Evolutionary conservation across 2,888 invertebrate species (phyloP).

Genomic region (Phoenoteleia sp.): DNA sequence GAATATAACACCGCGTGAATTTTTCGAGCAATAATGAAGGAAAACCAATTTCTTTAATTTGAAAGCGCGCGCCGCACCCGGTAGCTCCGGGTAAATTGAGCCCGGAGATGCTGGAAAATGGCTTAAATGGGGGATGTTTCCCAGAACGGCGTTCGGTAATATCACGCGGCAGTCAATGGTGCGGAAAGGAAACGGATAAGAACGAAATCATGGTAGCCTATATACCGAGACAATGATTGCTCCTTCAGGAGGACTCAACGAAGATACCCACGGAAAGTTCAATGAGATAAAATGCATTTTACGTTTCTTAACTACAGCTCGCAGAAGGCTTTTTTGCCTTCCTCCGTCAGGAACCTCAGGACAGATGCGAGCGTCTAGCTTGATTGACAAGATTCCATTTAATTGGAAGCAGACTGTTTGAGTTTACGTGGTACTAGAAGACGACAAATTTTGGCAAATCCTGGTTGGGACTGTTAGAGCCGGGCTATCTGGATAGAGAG

Average conservation of each 20-base stretch:
- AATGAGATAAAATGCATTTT: constrained; percentile 64
- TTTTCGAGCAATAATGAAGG: constrained; percentile 38
- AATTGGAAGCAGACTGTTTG: constrained; percentile 10
- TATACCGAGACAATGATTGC: constrained; percentile 76
- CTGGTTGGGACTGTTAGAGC: no score
- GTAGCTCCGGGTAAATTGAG: constrained; percentile 64
- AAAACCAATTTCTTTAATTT: constrained; percentile 62
- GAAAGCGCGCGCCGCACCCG: constrained; percentile 57
- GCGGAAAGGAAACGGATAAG: constrained; percentile 80
- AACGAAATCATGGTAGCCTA: constrained; percentile 78
- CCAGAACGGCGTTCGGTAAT: constrained; percentile 76
- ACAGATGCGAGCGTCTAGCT: constrained; percentile 3
- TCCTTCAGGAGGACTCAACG: constrained; percentile 67
- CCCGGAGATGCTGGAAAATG: constrained; percentile 70
- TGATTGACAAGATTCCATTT: constrained; percentile 23
- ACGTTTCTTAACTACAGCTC: constrained; percentile 41
- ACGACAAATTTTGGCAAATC: no score
- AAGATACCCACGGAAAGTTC: constrained; percentile 60
- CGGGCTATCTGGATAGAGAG: no score
- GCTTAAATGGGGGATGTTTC: constrained; percentile 74
- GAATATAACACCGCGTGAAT: constrained; percentile 23
- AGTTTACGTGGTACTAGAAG: no score
- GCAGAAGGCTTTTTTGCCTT: background rate
- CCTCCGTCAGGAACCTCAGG: constrained; percentile 6
- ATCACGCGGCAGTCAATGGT: constrained; percentile 77